Evolutionary conservation across 2,888 invertebrate genomes (phyloP), one percentile per base, ranked within the genome.

Genomic region (Marasmarcha lunaedactyla): DNA sequence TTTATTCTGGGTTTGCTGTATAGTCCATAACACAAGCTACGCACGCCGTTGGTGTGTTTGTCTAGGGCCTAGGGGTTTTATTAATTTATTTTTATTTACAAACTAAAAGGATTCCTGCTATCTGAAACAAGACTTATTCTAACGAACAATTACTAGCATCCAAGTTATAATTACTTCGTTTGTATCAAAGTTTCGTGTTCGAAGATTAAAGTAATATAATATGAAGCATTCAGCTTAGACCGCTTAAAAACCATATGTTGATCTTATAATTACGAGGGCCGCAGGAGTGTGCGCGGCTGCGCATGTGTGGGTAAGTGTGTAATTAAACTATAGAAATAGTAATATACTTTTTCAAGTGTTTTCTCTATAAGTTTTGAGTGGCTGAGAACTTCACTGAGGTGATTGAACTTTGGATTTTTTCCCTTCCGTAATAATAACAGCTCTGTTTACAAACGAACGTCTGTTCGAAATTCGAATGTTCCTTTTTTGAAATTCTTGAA

Each of bases 271-370:
- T 69, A 68, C 61, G 54, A 44, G 37, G 20, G 20, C 7, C 7
- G 7, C 20, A 20, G 20, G 4, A 20, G 20, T 20, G 20, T 20
- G 20, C 20, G 20, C 7, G 20, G 20, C 3, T 38, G 35, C 38
- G 44, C 46, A 47, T 52, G 71, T 69, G 71, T 67, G 71, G 65
- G 69, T 63, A 59, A 65, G 71, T 71, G 61, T 63, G 68, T 72
- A 77, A 79, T 79, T 78, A 78, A 77, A 76, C 72, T 73, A 78
- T 79, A 72, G 77, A 78, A 77, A 79, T 79, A 81, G 81, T 79
- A 73, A 76, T 77, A 78, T 81, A 64, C 68, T 64, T 76, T 79
- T 81, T 79, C 73, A 79, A 81, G 81, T 81, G 79, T 79, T 79
- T 81, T 81, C 74, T 63, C 76, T 74, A 81, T 81, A 78, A 81